Percentiles rank a stretch among this genome's conserved stretches.
Conservation (phyloP, 2,797 vertebrate species). For the Amblyopsis hoosieri region DNA sequence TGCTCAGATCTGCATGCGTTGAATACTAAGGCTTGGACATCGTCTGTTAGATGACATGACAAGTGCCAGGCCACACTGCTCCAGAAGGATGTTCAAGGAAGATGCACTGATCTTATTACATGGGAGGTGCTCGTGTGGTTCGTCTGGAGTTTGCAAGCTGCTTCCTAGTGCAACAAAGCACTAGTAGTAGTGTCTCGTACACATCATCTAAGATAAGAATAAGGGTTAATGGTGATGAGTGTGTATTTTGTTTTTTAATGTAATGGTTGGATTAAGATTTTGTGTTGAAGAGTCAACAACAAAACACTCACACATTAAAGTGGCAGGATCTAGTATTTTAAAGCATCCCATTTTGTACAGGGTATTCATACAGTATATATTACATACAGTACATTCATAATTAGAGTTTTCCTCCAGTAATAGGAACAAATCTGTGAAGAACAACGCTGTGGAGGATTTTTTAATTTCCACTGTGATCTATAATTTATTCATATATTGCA, state of each 20-base stretch:
- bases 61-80: slow-evolving; percentile 8
- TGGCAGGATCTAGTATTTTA: too few species aligned
- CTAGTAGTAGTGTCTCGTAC: not conserved
- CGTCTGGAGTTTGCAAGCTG: not conserved
- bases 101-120: slow-evolving; percentile 29
- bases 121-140: slow-evolving; percentile 3
- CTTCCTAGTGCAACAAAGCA: not conserved
- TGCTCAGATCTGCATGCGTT: slow-evolving; percentile 37
- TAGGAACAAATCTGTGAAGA: too few species aligned
- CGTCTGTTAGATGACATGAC: slow-evolving; percentile 44
- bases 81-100: slow-evolving; percentile 30
- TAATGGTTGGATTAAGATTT: too few species aligned
- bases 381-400: too few species aligned
- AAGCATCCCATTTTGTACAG: too few species aligned
- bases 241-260: not conserved
- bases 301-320: too few species aligned
- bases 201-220: not conserved
- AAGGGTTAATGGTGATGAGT: not conserved
- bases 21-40: slow-evolving; percentile 34
- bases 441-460: too few species aligned
- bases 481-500: too few species aligned
- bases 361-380: too few species aligned
- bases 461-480: too few species aligned
- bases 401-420: too few species aligned
- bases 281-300: too few species aligned